A percentile compares a stretch with the other conserved stretches of the same genome.
These are phyloP conservation scores for Schmidtea mediterranea DNA, from an alignment of 1,140 invertebrate genomes.

Conservation along the genomic window DNA sequence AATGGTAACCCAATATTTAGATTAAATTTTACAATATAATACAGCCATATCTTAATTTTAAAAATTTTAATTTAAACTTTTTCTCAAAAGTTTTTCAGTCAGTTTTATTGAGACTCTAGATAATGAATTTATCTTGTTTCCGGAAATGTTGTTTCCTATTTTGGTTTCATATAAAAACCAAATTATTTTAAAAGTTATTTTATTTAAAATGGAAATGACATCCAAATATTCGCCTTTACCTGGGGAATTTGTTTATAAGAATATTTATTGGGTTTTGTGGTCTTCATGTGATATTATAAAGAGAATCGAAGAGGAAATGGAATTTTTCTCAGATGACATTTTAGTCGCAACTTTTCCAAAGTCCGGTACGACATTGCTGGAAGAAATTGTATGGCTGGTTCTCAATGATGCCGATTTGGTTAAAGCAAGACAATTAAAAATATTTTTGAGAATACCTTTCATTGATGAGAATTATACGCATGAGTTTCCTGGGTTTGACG, in stretches of 20 bases:
- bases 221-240: background rate
- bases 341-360: slow-evolving; percentile 2
- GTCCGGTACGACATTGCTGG: background rate
- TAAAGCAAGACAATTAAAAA: background rate
- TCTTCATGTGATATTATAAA: background rate
- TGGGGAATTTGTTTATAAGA: slow-evolving; percentile 4
- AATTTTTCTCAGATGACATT: background rate
- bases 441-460: background rate
- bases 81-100: no score
- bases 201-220: background rate
- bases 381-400: slow-evolving; percentile 3
- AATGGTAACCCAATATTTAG: no score
- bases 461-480: no score
- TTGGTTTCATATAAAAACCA: no score
- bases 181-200: no score
- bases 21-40: no score
- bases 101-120: no score
- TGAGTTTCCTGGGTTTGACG: no score
- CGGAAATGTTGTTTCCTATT: no score
- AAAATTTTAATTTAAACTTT: no score
- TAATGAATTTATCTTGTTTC: no score
- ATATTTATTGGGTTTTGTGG: background rate
- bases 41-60: no score
- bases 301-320: background rate
- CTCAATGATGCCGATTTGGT: background rate